Evolutionary conservation across 2,888 invertebrate species (phyloP).

Genomic region (Ischnura elegans): DNA sequence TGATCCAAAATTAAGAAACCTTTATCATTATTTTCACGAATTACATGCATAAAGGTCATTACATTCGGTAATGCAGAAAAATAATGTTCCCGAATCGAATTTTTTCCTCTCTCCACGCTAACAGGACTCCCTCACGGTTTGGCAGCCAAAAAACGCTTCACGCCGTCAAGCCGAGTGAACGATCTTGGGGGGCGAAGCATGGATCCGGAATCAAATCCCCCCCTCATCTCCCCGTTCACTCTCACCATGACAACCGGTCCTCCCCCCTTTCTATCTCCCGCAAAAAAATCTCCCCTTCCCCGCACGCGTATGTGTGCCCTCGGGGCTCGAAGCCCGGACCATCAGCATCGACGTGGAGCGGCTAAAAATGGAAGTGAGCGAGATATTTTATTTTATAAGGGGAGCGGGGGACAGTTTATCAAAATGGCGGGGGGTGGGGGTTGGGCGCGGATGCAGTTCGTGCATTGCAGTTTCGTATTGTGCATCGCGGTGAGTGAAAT

Average conservation of each 20-base stretch:
- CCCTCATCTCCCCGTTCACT: neutral
- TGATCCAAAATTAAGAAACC: no score
- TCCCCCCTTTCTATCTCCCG: neutral
- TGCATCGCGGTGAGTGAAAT: slow-evolving; percentile 3
- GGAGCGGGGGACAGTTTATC: slow-evolving; percentile 23
- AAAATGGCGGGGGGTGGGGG: slow-evolving; percentile 47
- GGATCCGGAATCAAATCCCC: neutral
- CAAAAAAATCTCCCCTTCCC: neutral
- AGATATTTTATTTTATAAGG: no score
- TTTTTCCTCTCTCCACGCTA: neutral
- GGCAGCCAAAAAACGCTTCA: neutral
- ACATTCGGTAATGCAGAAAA: no score
- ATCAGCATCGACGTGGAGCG: slow-evolving; percentile 17
- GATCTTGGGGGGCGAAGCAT: no score
- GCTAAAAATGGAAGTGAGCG: neutral
- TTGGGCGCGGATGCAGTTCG: slow-evolving; percentile 24
- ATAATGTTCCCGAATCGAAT: neutral
- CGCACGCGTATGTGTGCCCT: slow-evolving; percentile 15
- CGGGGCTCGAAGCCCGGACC: slow-evolving; percentile 61
- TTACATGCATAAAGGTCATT: no score
- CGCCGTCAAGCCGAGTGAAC: neutral
- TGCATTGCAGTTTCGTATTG: slow-evolving; percentile 64
- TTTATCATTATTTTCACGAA: no score
- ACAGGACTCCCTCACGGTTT: neutral
- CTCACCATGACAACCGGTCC: slow-evolving; percentile 57